Conservation (phyloP, 2,888 invertebrate species). For the Chrysolina oricalcia region DNA sequence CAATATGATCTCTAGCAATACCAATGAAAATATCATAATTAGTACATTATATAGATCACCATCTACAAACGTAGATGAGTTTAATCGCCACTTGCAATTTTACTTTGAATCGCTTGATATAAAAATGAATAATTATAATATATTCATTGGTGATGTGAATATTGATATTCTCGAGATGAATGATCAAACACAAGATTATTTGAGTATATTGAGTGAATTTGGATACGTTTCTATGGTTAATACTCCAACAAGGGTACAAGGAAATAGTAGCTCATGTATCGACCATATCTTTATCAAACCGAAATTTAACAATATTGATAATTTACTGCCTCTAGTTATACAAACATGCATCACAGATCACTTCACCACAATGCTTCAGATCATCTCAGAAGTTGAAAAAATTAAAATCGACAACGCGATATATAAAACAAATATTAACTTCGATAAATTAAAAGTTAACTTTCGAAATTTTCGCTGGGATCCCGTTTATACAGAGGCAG, state of each 20-base stretch:
- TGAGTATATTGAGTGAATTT: not conserved
- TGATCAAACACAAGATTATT: not conserved
- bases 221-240: conserved; percentile 2
- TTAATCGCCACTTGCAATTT: not conserved
- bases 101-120: conserved; percentile 10
- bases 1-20: not conserved
- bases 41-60: not conserved
- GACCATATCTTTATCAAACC: not conserved
- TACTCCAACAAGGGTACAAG: not conserved
- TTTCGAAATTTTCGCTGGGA: no score
- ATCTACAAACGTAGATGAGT: conserved; percentile 1
- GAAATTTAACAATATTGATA: no score
- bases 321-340: no score
- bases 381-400: no score
- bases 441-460: no score
- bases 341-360: no score
- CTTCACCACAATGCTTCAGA: no score
- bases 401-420: no score
- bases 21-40: not conserved
- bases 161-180: not conserved
- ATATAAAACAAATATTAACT: no score
- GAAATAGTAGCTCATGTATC: not conserved
- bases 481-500: no score
- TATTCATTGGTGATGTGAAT: not conserved
- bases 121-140: not conserved